Base-by-base conservation (phyloP, 2,888 invertebrate species). In the Atherix ibis region DNA sequence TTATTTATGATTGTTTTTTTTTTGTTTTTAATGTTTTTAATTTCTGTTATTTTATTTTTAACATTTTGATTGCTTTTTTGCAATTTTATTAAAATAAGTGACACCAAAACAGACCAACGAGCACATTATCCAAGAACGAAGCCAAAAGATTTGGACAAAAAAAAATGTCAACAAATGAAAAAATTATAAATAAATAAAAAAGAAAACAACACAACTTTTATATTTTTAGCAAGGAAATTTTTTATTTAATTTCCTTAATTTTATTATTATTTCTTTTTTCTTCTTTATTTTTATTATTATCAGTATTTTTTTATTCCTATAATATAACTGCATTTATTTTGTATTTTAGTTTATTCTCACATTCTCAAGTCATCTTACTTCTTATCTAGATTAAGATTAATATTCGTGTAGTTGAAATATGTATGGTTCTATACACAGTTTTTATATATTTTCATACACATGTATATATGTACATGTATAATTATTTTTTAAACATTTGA, bases 51-150 rank as follows among this genome's bases (percentile, higher is more conserved):
- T 25, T 29, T 27, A 26, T 29, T 30, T 31, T 18, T 27, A 32
- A 32, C 18, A 33, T 27, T 26, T 32, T 33, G 12, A 18, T 19
- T 32, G 5, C 5, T 22, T 22, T 19, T 38, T 17, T 34, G 18
- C 12, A 28, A 16, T 29, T n/a, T 15, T 37, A 14, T 6, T 22
- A 12, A 9, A 27, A 28, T 39, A 30, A 34, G 37, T 38, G 32
- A 58, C 59, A 59, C 58, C 58, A 59, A 59, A 59, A 59, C 58
- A 58, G 57, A 54, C 19, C 31, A 37, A 24, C 35, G 41, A 38
- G 45, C 44, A 47, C 48, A 46, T 44, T 22, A 22, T 22, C 22
- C 22, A 6, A 22, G 10, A 22, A 10, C 22, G 10, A 22, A 8
- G 22, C 36, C 36, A 36, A 32, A 36, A 27, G 24, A 22, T n/a